A percentile compares a stretch with the other conserved stretches of the same genome.
phyloP scores from a whole-genome alignment of 1,140 invertebrate genomes.

The Lithobius niger region DNA sequence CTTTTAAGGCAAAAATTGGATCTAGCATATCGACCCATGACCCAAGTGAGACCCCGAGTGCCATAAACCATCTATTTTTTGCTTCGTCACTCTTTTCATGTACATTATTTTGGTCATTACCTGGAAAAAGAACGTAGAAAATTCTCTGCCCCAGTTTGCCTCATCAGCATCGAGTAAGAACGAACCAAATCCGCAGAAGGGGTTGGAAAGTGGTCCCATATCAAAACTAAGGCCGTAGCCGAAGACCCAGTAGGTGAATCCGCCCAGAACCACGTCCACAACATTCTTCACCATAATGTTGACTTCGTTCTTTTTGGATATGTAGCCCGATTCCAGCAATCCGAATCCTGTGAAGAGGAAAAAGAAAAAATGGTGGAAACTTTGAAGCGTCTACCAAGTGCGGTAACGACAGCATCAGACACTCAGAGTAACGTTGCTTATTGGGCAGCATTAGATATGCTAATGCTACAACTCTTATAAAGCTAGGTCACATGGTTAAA shows the following conservation, averaged over 20 bases:
- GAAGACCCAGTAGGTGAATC: conserved; percentile 86
- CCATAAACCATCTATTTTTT: too few species aligned
- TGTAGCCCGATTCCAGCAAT: conserved; percentile 80
- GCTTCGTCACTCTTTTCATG: too few species aligned
- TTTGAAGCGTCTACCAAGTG: background rate
- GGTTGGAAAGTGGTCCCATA: conserved; percentile 47
- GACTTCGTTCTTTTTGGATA: conserved; percentile 85
- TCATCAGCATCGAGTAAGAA: conserved; percentile 35
- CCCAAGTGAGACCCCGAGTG: too few species aligned
- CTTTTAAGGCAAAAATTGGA: too few species aligned
- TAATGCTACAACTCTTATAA: too few species aligned
- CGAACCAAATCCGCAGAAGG: conserved; percentile 46
- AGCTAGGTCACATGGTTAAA: too few species aligned
- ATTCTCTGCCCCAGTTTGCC: conserved; percentile 47
- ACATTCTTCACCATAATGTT: conserved; percentile 98
- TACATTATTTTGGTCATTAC: too few species aligned
- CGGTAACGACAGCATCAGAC: background rate
- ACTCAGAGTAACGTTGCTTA: background rate
- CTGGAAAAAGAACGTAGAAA: conserved; percentile 62
- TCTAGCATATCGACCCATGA: too few species aligned
- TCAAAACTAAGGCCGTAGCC: conserved; percentile 88
- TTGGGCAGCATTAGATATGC: too few species aligned
- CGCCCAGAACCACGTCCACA: conserved; percentile 80
- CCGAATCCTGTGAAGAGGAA: conserved; percentile 55
- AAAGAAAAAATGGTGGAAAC: conserved; percentile 10